Percentiles rank a stretch among this genome's conserved stretches.
Evolutionary conservation across 1,140 invertebrate genomes (phyloP).

Genomic region (Panagrolaimus sp.): DNA sequence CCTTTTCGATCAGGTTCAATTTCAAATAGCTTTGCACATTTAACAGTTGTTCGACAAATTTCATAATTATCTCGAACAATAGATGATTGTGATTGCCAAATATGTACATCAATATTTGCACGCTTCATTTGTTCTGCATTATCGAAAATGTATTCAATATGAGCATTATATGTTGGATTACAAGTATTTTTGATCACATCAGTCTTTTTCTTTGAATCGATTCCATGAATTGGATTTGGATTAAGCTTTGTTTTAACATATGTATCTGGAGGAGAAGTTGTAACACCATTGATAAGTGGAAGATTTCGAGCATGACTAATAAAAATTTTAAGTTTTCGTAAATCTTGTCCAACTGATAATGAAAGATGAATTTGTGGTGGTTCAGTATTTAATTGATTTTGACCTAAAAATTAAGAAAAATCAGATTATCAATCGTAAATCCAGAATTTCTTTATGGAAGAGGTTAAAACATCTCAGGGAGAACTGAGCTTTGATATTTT

Average conservation of each 20-base stretch:
- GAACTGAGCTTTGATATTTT: too few relatives aligned
- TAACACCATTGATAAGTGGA: slow-evolving; percentile 25
- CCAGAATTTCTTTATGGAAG: too few relatives aligned
- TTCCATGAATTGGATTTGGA: background rate
- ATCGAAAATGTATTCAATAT: slow-evolving; percentile 15
- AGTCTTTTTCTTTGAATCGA: slow-evolving; percentile 33
- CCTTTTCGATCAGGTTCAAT: slow-evolving; percentile 1
- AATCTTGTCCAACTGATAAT: slow-evolving; percentile 11
- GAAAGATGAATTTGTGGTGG: slow-evolving; percentile 17
- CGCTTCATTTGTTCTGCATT: background rate
- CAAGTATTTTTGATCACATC: slow-evolving; percentile 26
- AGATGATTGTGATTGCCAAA: background rate
- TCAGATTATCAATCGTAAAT: too few relatives aligned
- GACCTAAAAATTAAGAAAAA: slow-evolving; percentile 16
- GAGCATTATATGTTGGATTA: slow-evolving; percentile 41
- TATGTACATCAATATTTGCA: background rate
- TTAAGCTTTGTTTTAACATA: slow-evolving; percentile 37
- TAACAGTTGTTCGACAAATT: background rate
- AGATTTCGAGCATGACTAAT: slow-evolving; percentile 38
- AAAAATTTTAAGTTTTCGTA: slow-evolving; percentile 28
- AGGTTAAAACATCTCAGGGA: too few relatives aligned
- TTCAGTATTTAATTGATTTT: slow-evolving; percentile 13
- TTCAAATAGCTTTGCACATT: background rate
- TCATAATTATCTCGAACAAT: slow-evolving; percentile 11
- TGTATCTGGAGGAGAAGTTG: slow-evolving; percentile 27